phyloP scores from a whole-genome alignment of 2,888 invertebrate species.

The Cylindroiulus punctatus region DNA sequence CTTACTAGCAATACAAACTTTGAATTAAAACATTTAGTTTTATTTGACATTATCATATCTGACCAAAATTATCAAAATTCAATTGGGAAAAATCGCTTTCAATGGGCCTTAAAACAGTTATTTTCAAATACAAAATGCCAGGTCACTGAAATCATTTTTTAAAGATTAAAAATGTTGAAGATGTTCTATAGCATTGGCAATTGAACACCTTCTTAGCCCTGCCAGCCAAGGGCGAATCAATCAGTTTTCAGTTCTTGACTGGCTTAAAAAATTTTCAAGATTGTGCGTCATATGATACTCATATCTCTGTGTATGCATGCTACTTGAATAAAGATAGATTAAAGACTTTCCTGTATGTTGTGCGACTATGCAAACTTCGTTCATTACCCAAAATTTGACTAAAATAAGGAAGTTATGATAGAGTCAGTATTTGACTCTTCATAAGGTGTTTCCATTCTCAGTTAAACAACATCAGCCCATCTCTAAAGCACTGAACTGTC shows the following conservation, averaged over 20 bases:
- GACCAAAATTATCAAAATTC: too few relatives aligned
- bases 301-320: too few relatives aligned
- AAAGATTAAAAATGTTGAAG: neutral
- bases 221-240: neutral
- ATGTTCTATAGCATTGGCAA: neutral
- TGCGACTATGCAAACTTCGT: neutral
- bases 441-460: neutral
- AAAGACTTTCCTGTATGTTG: neutral
- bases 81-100: too few relatives aligned
- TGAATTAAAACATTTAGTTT: too few relatives aligned
- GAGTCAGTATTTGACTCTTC: neutral
- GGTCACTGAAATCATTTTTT: neutral
- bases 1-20: too few relatives aligned
- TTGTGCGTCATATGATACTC: conserved; percentile 2
- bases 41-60: too few relatives aligned
- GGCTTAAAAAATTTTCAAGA: neutral
- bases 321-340: conserved; percentile 18
- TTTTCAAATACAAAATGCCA: neutral
- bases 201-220: neutral
- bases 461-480: neutral
- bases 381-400: neutral
- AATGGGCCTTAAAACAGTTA: too few relatives aligned
- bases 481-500: neutral
- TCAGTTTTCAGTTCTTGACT: neutral
- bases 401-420: neutral